Evolutionary conservation across 2,113 vertebrate genomes (phyloP).

Genomic region (Silurus meridionalis): DNA sequence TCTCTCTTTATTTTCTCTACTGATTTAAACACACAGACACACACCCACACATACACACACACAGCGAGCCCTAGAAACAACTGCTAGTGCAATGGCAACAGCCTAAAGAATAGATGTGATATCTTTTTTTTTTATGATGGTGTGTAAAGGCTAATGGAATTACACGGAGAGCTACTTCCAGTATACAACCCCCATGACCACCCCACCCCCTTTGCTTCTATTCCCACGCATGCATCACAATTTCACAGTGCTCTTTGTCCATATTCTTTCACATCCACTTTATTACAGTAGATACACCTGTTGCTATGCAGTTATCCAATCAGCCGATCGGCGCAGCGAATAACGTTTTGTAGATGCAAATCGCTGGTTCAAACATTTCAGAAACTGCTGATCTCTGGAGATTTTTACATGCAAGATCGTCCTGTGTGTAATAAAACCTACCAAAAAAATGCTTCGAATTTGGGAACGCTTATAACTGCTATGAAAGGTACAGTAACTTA

Average conservation of each 20-base stretch:
- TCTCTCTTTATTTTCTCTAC: background rate
- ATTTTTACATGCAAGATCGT: too few relatives aligned
- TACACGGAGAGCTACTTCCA: background rate
- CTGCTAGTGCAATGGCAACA: background rate
- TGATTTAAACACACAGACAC: background rate
- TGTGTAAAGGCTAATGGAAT: slow-evolving; percentile 24
- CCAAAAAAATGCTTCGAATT: too few relatives aligned
- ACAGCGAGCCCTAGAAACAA: background rate
- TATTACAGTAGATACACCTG: too few relatives aligned
- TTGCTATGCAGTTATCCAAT: too few relatives aligned
- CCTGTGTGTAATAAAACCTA: too few relatives aligned
- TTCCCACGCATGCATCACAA: background rate
- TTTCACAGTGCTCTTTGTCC: background rate
- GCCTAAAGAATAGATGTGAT: slow-evolving; percentile 1
- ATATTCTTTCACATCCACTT: background rate
- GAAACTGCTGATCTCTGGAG: background rate
- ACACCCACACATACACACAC: slow-evolving; percentile 9
- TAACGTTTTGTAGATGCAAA: background rate
- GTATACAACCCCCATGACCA: background rate
- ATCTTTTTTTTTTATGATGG: background rate
- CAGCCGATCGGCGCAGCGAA: background rate
- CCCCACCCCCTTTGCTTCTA: background rate
- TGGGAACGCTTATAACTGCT: too few relatives aligned
- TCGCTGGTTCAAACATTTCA: background rate
- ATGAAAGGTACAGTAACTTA: too few relatives aligned